A percentile compares a stretch with the other conserved stretches of the same genome.
These are phyloP conservation scores for Galerucella nymphaeae DNA, from an alignment of 2,888 invertebrate genomes.

Conservation along the genomic window DNA sequence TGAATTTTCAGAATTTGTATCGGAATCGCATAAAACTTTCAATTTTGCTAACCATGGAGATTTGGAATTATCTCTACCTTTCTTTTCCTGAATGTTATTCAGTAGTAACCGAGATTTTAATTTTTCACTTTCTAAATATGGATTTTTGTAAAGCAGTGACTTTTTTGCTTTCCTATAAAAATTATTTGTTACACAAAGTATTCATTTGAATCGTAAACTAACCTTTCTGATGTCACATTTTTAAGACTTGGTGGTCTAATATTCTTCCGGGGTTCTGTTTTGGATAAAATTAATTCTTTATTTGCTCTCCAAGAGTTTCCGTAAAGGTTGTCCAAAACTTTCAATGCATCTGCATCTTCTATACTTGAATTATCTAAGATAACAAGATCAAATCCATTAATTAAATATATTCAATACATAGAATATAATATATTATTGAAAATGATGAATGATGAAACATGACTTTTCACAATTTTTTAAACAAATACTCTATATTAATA, in stretches of 20 bases:
- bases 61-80: conserved; percentile 44
- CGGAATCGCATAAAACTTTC: conserved; percentile 56
- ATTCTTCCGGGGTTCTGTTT: conserved; percentile 51
- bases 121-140: conserved; percentile 45
- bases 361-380: neutral
- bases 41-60: conserved; percentile 52
- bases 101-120: conserved; percentile 44
- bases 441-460: no score
- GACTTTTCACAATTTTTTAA: no score
- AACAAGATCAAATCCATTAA: neutral
- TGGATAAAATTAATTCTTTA: conserved; percentile 54
- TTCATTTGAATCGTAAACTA: neutral
- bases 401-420: no score
- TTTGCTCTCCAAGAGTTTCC: conserved; percentile 60
- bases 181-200: neutral
- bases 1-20: conserved; percentile 44
- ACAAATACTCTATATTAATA: neutral
- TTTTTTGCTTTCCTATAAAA: conserved; percentile 47
- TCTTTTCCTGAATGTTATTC: conserved; percentile 48
- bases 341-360: conserved; percentile 36
- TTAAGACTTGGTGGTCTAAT: conserved; percentile 25
- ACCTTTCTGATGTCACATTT: conserved; percentile 38
- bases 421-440: no score
- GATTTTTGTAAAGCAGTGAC: conserved; percentile 49
- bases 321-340: conserved; percentile 59